A percentile compares a stretch with the other conserved stretches of the same genome.
These are phyloP conservation scores for Hirtodrosophila alboralis DNA, from an alignment of 2,888 invertebrate genomes.

Conservation along the genomic window DNA sequence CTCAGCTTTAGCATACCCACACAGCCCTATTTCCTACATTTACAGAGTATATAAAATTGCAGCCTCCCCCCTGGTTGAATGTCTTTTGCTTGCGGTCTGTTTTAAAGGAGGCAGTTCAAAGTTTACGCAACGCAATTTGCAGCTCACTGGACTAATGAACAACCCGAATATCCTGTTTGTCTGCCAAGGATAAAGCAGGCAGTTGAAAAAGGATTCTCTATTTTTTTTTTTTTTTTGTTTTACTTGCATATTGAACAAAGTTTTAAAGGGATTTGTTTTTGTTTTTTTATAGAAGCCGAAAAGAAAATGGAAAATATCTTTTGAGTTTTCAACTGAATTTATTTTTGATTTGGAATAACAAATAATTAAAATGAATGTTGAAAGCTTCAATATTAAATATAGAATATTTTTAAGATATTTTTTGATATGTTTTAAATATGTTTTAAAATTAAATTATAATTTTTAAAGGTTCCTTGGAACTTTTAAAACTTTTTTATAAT, in stretches of 20 bases:
- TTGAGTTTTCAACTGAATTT: slow-evolving; percentile 14
- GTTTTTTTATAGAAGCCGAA: too few relatives aligned
- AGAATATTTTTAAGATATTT: too few relatives aligned
- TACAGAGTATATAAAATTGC: slow-evolving; percentile 4
- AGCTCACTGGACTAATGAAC: slow-evolving; percentile 38
- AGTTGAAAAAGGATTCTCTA: slow-evolving; percentile 1
- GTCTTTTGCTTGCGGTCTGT: slow-evolving; percentile 20
- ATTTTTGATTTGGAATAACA: slow-evolving; percentile 27
- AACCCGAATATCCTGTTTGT: slow-evolving; percentile 68
- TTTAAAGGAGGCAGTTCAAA: slow-evolving; percentile 52
- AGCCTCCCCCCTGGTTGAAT: slow-evolving; percentile 2
- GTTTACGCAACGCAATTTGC: slow-evolving; percentile 58
- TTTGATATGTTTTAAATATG: too few relatives aligned
- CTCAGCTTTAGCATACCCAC: too few relatives aligned
- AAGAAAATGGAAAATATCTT: neutral
- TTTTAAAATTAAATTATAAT: too few relatives aligned
- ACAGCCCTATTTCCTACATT: too few relatives aligned
- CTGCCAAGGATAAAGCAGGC: neutral
- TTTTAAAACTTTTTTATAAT: too few relatives aligned
- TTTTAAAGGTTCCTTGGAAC: neutral
- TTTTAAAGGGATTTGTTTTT: too few relatives aligned
- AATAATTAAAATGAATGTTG: too few relatives aligned
- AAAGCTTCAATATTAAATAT: too few relatives aligned
- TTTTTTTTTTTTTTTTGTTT: too few relatives aligned
- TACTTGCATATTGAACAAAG: too few relatives aligned